Evolutionary conservation across 2,797 vertebrate genomes (phyloP), one percentile per base, ranked within the genome.

Genomic region (Danio aesculapii): DNA sequence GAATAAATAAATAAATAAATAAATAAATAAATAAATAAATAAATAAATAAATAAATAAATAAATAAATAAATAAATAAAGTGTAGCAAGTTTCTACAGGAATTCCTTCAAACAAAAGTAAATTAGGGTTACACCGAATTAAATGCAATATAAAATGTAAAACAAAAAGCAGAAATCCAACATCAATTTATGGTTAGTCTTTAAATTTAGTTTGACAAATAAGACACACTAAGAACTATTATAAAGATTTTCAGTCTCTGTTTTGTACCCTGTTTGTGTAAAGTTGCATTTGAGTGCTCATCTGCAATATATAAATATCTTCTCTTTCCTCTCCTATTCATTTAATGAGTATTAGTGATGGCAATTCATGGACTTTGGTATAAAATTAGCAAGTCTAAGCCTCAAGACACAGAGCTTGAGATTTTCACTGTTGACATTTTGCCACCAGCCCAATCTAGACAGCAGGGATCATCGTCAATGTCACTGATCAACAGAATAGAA

Each of bases 361-460:
- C 62, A 82, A 67, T 72, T 41, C 50, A 71, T 4, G 11, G 16
- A 75, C 59, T 44, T 77, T 77, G 57, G 57, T 80, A 3, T 88
- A 83, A 88, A 79, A 82, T 86, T 84, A 85, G 77, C 72, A 41
- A 57, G 49, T 72, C 55, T 73, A 79, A 66, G 50, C 76, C 77
- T 43, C 47, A 41, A 75, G 75, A 75, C 69, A 83, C 39, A 17
- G 71, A 52, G 63, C 43, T 16, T 75, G 46, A 87, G 79, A 62
- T 43, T 49, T 81, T 72, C 39, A 19, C 66, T 73, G 64, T 63
- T 83, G 67, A 76, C 61, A 50, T 67, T 68, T 72, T 46, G 49
- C 73, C 47, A 73, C 39, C 8, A 57, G 71, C 30, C 8, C n/a
- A 9, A 13, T 58, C 21, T 47, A 30, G 19, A 39, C 30, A 19